Evolutionary conservation across 1,140 invertebrate species (phyloP).

Genomic region (Drosophila chauvacae): DNA sequence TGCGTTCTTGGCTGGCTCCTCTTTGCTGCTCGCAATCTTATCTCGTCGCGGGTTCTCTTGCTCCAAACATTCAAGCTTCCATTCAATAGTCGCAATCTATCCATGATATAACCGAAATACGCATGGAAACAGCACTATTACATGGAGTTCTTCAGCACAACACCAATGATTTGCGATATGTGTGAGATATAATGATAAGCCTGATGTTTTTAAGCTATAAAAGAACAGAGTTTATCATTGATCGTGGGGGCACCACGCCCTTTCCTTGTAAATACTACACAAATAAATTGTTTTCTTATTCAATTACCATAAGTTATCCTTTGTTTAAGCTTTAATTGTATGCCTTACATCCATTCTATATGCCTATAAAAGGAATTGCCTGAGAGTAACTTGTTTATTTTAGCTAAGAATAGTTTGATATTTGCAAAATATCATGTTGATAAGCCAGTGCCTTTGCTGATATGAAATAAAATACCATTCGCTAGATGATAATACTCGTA

Average conservation of each 20-base stretch:
- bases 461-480: constrained; percentile 8
- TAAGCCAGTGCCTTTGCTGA: constrained; percentile 1
- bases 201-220: no score
- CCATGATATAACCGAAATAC: constrained; percentile 31
- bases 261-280: not conserved
- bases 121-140: constrained; percentile 13
- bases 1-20: not conserved
- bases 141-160: not conserved
- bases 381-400: not conserved
- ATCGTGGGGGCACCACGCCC: not conserved
- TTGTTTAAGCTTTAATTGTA: not conserved
- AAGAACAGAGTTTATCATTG: not conserved
- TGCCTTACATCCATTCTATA: not conserved
- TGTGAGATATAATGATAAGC: not conserved
- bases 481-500: not conserved
- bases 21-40: constrained; percentile 21
- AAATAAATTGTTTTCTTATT: not conserved
- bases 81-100: constrained; percentile 36
- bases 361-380: not conserved
- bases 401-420: not conserved
- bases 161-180: not conserved
- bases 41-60: constrained; percentile 1
- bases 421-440: constrained; percentile 29
- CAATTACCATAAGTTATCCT: not conserved
- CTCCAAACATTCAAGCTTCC: constrained; percentile 25